Evolutionary conservation across 2,888 invertebrate genomes (phyloP).

Genomic region (Invenusta paracnida): DNA sequence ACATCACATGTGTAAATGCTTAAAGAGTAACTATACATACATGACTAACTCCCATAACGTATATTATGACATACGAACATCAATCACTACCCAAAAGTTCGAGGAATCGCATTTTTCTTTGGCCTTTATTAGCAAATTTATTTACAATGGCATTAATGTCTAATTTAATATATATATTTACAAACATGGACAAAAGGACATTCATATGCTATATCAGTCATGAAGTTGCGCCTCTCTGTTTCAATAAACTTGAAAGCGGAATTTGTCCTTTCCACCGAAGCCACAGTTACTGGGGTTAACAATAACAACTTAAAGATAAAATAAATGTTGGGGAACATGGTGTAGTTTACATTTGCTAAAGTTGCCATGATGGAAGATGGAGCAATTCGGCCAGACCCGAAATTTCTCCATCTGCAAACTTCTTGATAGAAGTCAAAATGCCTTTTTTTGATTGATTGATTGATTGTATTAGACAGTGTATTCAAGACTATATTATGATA

Average conservation of each 20-base stretch:
- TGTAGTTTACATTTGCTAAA: slow-evolving; percentile 8
- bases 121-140: not conserved
- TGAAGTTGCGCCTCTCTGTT: slow-evolving; percentile 11
- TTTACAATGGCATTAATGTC: not conserved
- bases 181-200: not conserved
- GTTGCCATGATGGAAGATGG: slow-evolving; percentile 29
- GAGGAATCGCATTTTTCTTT: not conserved
- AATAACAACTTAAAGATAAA: slow-evolving; percentile 5
- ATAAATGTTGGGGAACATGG: slow-evolving; percentile 5
- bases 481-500: not conserved
- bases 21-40: slow-evolving; percentile 12
- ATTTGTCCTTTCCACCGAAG: slow-evolving; percentile 6
- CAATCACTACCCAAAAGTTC: not conserved
- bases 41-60: too few relatives aligned
- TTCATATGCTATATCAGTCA: not conserved
- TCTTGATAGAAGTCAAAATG: too few relatives aligned
- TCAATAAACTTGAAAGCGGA: slow-evolving; percentile 16
- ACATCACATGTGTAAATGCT: not conserved
- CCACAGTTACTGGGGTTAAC: slow-evolving; percentile 1
- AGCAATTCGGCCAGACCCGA: slow-evolving; percentile 10
- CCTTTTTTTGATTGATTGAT: not conserved
- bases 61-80: slow-evolving; percentile 12
- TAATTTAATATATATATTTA: not conserved
- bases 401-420: not conserved
- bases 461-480: slow-evolving; percentile 7